phyloP scores from a whole-genome alignment of 1,140 invertebrate species.

The Varroa destructor region DNA sequence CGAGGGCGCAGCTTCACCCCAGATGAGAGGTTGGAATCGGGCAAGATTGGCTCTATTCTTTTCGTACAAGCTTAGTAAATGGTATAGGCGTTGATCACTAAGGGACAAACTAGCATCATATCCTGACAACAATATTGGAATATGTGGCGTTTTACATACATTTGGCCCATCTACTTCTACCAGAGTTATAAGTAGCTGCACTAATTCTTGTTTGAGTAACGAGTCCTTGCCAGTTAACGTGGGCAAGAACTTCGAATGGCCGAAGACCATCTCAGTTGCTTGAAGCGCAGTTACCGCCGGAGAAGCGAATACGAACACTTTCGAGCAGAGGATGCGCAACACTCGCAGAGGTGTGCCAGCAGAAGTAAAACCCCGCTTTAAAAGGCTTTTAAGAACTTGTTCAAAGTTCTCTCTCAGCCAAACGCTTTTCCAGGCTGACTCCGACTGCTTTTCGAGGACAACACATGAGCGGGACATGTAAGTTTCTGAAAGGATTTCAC shows the following conservation, averaged over 20 bases:
- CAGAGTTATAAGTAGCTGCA: not conserved
- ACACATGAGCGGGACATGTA: not conserved
- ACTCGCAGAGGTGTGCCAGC: not conserved
- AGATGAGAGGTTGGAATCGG: conserved; percentile 11
- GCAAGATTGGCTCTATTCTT: conserved; percentile 16
- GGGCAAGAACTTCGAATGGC: conserved; percentile 11
- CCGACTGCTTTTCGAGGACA: not conserved
- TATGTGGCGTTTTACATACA: conserved; percentile 18
- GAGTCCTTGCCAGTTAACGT: conserved; percentile 9
- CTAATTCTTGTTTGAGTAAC: not conserved
- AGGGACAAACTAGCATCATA: not conserved
- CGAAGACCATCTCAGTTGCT: conserved; percentile 10
- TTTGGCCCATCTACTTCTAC: not conserved
- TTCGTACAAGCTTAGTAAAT: conserved; percentile 5
- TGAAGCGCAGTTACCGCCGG: not conserved
- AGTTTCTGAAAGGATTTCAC: not conserved
- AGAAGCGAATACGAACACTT: not conserved
- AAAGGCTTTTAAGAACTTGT: not conserved
- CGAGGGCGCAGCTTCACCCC: conserved; percentile 9
- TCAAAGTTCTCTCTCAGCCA: conserved; percentile 15
- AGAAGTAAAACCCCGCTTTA: not conserved
- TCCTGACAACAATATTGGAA: conserved; percentile 6
- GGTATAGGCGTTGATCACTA: conserved; percentile 9
- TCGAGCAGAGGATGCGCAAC: not conserved
- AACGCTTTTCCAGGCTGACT: not conserved